Percentiles rank a stretch among this genome's conserved stretches.
phyloP scores from a whole-genome alignment of 2,888 invertebrate genomes.

The Endomychus coccineus region DNA sequence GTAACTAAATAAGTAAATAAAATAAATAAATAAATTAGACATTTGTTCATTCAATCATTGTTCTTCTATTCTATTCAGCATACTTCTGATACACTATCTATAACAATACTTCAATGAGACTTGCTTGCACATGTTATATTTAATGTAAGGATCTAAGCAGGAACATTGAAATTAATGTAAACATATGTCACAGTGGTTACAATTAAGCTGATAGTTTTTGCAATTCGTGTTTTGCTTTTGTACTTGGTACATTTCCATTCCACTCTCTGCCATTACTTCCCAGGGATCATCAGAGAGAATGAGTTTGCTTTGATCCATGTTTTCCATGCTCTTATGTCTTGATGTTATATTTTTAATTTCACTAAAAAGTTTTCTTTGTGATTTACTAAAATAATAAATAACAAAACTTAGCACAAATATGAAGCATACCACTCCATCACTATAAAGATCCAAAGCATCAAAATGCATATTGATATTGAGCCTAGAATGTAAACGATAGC shows the following conservation, averaged over 20 bases:
- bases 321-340: slow-evolving; percentile 2
- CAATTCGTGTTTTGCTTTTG: background rate
- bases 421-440: background rate
- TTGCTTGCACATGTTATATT: slow-evolving; percentile 9
- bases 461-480: slow-evolving; percentile 10
- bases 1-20: no score
- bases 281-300: background rate
- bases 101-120: no score
- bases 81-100: no score
- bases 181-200: slow-evolving; percentile 1
- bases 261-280: background rate
- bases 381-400: no score
- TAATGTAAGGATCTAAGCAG: slow-evolving; percentile 5
- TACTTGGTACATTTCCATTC: background rate
- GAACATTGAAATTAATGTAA: slow-evolving; percentile 6
- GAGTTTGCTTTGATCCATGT: background rate
- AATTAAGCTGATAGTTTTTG: background rate
- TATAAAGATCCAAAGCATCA: no score
- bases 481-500: slow-evolving; percentile 7
- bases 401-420: background rate
- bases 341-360: background rate
- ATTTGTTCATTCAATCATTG: no score
- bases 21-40: no score
- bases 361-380: background rate
- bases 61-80: no score